Percentiles rank a stretch among this genome's conserved stretches.
These are phyloP conservation scores for Carassius carassius DNA, from an alignment of 2,113 vertebrate species.

Conservation along the genomic window DNA sequence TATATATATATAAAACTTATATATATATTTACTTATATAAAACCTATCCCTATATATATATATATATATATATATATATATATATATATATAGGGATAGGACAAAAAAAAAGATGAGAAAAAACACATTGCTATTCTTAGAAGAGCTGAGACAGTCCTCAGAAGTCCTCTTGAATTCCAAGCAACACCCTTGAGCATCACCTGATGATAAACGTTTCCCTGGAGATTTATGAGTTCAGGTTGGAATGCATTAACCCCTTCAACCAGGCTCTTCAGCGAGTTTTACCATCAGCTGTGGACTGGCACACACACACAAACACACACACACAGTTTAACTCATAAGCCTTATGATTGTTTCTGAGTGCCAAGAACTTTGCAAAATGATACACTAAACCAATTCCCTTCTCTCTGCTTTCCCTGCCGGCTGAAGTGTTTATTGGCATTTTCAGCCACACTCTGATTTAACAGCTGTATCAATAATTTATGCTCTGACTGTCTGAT, in stretches of 20 bases:
- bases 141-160: too few species aligned
- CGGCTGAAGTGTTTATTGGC: conserved; percentile 61
- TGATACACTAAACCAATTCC: not conserved
- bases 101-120: not conserved
- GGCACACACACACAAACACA: not conserved
- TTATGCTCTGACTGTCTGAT: conserved; percentile 53
- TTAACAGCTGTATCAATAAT: conserved; percentile 70
- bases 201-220: conserved; percentile 13
- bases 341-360: not conserved
- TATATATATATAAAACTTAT: too few species aligned
- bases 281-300: not conserved
- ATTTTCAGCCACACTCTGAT: conserved; percentile 58
- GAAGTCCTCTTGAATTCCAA: conserved; percentile 3
- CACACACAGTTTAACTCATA: too few species aligned
- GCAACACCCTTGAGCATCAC: conserved; percentile 9
- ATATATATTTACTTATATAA: too few species aligned
- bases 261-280: not conserved
- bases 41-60: too few species aligned
- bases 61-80: too few species aligned
- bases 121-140: not conserved
- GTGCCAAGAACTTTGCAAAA: not conserved
- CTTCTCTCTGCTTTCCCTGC: conserved; percentile 14
- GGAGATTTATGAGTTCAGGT: not conserved
- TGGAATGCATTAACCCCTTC: conserved; percentile 10
- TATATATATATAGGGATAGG: not conserved